Evolutionary conservation across 1,140 invertebrate species (phyloP), one percentile per base, ranked within the genome.

Genomic region (Stegodyphus mimosarum): DNA sequence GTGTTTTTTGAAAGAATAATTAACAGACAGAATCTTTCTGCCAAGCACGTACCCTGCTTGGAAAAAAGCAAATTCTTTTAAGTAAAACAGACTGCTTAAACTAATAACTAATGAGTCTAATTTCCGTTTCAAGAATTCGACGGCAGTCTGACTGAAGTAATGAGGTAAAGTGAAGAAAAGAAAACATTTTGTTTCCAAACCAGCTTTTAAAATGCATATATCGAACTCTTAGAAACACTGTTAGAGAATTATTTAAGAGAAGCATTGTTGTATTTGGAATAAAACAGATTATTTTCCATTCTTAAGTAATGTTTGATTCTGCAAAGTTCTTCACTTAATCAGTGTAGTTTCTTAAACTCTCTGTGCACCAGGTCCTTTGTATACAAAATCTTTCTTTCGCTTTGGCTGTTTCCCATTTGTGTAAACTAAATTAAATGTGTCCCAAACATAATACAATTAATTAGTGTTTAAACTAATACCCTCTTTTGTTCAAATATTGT

Each of bases 31-130:
- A 17, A 7, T 10, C n/a, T 17, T 66, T 66, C 7, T n/a, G 18
- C 64, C 2, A 60, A n/a, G 18, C 64, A 66, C 64, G 9, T 66
- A n/a, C n/a, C 10, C 10, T 66, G 64, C n/a, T 66, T 15, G 13
- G 18, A 66, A 66, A 66, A 66, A 66, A 7, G n/a, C 64, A 66
- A n/a, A 66, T 66, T 66, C n/a, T 66, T n/a, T 66, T 66, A 66
- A 66, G n/a, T 66, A 17, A 66, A 66, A 66, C 64, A 66, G 18
- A 66, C n/a, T 66, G 10, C 64, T 66, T 66, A 66, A 66, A 66
- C 13, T 66, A 66, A n/a, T 66, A 66, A 66, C 64, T 66, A 66
- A 66, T 66, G 64, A 66, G 18, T 17, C 64, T 66, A 66, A 66
- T 66, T 66, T 66, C 4, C 7, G 64, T 66, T 66, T 66, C 64